Conservation (phyloP, 2,797 vertebrate species). For the Falco berigora region DNA sequence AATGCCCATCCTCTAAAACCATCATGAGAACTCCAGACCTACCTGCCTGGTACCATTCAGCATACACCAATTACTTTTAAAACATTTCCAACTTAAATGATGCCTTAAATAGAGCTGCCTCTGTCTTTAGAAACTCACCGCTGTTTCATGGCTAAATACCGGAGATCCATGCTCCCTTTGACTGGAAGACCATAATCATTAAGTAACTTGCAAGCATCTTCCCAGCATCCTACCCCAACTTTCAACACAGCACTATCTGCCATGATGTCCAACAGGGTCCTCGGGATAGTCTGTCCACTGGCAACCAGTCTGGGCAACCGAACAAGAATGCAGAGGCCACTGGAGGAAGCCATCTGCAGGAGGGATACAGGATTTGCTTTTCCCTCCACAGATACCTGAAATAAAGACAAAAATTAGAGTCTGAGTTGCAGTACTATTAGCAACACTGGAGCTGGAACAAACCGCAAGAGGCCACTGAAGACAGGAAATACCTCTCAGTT, state of each 20-base stretch:
- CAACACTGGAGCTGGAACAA: background rate
- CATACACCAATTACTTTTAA: background rate
- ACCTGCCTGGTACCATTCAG: background rate
- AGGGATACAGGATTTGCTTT: conserved; percentile 83
- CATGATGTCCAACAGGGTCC: conserved; percentile 80
- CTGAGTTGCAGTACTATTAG: background rate
- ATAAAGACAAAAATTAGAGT: conserved; percentile 13
- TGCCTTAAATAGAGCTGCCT: background rate
- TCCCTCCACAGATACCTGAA: conserved; percentile 85
- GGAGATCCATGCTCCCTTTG: conserved; percentile 84
- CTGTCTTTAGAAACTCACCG: conserved; percentile 72
- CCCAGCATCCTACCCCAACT: conserved; percentile 91
- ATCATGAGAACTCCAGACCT: background rate
- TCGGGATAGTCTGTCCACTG: conserved; percentile 75
- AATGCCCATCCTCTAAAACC: background rate
- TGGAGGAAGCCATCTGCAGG: conserved; percentile 87
- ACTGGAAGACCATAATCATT: conserved; percentile 84
- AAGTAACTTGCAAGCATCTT: conserved; percentile 87
- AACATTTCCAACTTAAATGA: background rate
- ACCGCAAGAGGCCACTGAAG: background rate
- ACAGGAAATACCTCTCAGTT: background rate
- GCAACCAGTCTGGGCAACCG: conserved; percentile 79
- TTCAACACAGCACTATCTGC: conserved; percentile 82
- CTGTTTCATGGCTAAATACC: conserved; percentile 85
- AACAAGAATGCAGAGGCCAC: conserved; percentile 86